A percentile compares a stretch with the other conserved stretches of the same genome.
These are phyloP conservation scores for Zosterops lateralis DNA, from an alignment of 2,113 vertebrate species.

Conservation along the genomic window DNA sequence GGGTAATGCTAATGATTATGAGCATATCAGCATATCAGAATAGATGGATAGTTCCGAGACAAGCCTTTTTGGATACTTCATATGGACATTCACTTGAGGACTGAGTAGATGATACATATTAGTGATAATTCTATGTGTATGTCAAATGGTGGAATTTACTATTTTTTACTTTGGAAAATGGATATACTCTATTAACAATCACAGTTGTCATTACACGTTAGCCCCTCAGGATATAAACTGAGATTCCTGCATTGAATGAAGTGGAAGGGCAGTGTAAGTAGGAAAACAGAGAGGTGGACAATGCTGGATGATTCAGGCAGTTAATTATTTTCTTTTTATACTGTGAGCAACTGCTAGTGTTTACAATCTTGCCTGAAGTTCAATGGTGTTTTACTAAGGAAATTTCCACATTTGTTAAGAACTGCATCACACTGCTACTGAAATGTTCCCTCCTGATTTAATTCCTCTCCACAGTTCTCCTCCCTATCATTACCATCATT, in stretches of 20 bases:
- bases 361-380: neutral
- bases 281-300: neutral
- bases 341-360: neutral
- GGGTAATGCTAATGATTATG: neutral
- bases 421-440: neutral
- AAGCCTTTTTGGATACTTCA: neutral
- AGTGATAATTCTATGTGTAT: neutral
- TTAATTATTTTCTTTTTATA: neutral
- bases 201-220: neutral
- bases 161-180: neutral
- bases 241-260: neutral
- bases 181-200: neutral
- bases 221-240: neutral
- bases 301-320: neutral
- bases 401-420: neutral
- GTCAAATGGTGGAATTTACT: neutral
- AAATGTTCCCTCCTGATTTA: fast-evolving
- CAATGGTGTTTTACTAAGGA: neutral
- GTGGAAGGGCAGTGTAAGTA: neutral
- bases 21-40: neutral
- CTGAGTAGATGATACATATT: neutral
- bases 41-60: neutral
- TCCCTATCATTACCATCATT: neutral
- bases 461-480: neutral
- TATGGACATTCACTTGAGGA: neutral